These are phyloP conservation scores for Aptenodytes patagonicus DNA, from an alignment of 2,113 vertebrate species.

Conservation along the genomic window DNA sequence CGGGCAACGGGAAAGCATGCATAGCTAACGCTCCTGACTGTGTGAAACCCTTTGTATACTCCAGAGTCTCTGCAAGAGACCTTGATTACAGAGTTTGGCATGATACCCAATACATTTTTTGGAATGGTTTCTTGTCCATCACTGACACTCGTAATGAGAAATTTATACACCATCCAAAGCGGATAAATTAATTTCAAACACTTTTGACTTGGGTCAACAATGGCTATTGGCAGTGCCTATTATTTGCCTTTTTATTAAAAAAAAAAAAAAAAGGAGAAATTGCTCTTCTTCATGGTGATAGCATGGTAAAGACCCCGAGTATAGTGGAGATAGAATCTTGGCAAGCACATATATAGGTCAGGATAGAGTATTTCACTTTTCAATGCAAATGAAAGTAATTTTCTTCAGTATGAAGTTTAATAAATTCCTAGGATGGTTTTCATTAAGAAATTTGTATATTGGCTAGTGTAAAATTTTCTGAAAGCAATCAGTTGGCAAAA, in stretches of 20 bases:
- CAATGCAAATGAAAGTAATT: slow-evolving; percentile 52
- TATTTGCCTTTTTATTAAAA: slow-evolving; percentile 84
- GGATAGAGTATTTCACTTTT: slow-evolving; percentile 56
- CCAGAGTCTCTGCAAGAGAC: slow-evolving; percentile 81
- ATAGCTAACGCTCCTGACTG: slow-evolving; percentile 91
- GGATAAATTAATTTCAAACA: slow-evolving; percentile 93
- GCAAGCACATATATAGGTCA: slow-evolving; percentile 52
- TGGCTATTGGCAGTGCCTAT: slow-evolving; percentile 82
- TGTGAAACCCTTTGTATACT: slow-evolving; percentile 88
- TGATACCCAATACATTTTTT: slow-evolving; percentile 83
- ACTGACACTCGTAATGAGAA: slow-evolving; percentile 88
- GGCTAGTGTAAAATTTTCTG: slow-evolving; percentile 45
- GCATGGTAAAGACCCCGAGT: slow-evolving; percentile 49
- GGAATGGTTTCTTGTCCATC: slow-evolving; percentile 83
- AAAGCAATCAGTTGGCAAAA: slow-evolving; percentile 56
- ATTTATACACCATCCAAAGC: slow-evolving; percentile 87
- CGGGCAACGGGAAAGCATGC: slow-evolving; percentile 94
- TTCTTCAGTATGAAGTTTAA: slow-evolving; percentile 51
- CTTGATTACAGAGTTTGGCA: slow-evolving; percentile 88
- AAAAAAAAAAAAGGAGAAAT: neutral
- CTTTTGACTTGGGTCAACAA: slow-evolving; percentile 87
- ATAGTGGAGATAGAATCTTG: slow-evolving; percentile 41
- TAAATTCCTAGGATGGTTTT: slow-evolving; percentile 61
- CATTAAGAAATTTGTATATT: slow-evolving; percentile 66
- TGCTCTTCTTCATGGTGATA: slow-evolving; percentile 64